These are phyloP conservation scores for Oxytorus armatus DNA, from an alignment of 2,888 invertebrate genomes.

Conservation along the genomic window DNA sequence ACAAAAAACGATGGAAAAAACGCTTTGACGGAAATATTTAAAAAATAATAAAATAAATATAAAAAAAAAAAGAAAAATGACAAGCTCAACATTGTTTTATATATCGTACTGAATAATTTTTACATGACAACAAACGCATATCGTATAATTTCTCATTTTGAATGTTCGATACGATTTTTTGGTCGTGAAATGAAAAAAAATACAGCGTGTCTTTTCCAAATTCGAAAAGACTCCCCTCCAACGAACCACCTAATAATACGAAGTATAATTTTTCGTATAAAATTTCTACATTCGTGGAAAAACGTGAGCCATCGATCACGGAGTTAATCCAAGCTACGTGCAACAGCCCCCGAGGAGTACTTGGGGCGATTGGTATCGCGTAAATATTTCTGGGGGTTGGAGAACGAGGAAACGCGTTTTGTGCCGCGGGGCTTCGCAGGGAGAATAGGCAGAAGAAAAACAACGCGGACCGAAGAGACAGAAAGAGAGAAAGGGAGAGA, in stretches of 20 bases:
- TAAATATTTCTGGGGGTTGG: conserved; percentile 64
- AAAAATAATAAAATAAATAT: too few relatives aligned
- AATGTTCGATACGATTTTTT: too few relatives aligned
- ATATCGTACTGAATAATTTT: too few relatives aligned
- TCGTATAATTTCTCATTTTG: too few relatives aligned
- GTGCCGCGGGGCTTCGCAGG: background rate
- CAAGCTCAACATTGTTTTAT: too few relatives aligned
- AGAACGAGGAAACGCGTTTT: conserved; percentile 8
- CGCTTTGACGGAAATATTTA: background rate
- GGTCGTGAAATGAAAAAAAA: background rate
- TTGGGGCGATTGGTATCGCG: conserved; percentile 68
- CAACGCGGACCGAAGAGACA: background rate
- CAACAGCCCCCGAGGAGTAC: conserved; percentile 66
- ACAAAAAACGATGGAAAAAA: background rate
- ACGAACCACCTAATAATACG: background rate
- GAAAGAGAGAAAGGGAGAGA: background rate
- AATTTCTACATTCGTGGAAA: background rate
- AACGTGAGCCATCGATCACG: conserved; percentile 45
- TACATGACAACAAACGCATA: too few relatives aligned
- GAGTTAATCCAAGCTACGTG: conserved; percentile 58
- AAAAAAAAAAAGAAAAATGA: too few relatives aligned
- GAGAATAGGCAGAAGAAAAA: background rate
- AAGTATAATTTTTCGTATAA: conserved; percentile 1
- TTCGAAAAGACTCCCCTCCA: too few relatives aligned
- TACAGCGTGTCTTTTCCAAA: too few relatives aligned